These are phyloP conservation scores for Archips xylosteana DNA, from an alignment of 2,888 invertebrate genomes.

Conservation along the genomic window DNA sequence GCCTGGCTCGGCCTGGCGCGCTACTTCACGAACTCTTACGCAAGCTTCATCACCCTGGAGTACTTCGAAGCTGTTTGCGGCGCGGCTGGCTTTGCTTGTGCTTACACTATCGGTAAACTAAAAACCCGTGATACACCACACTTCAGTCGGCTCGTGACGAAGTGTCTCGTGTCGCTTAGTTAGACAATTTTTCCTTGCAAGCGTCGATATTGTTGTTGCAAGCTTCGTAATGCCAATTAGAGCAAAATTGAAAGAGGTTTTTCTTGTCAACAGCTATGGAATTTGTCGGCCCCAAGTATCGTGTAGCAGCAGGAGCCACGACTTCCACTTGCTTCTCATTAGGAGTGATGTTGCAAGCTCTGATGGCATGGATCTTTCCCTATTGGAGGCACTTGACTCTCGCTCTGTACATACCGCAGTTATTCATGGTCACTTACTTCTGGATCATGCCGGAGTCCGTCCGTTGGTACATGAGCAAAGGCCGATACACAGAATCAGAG, in stretches of 20 bases:
- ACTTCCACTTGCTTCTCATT: conserved; percentile 87
- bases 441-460: conserved; percentile 88
- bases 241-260: not conserved
- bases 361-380: conserved; percentile 86
- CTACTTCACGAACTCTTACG: conserved; percentile 3
- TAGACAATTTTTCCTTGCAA: no score
- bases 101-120: conserved; percentile 84
- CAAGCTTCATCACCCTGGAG: not conserved
- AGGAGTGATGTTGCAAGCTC: conserved; percentile 87
- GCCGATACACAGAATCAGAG: conserved; percentile 84
- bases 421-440: conserved; percentile 86
- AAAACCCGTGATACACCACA: no score
- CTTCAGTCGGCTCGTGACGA: no score
- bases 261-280: conserved; percentile 83
- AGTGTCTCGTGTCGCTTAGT: no score
- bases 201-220: no score
- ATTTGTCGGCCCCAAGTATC: conserved; percentile 87
- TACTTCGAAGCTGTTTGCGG: not conserved
- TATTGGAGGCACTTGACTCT: conserved; percentile 87
- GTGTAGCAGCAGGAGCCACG: conserved; percentile 87
- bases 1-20: not conserved
- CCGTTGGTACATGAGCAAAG: conserved; percentile 88
- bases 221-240: no score
- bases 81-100: not conserved
- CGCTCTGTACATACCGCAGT: conserved; percentile 86